Evolutionary conservation across 2,888 invertebrate species (phyloP).

Genomic region (Sphaerophoria taeniata): DNA sequence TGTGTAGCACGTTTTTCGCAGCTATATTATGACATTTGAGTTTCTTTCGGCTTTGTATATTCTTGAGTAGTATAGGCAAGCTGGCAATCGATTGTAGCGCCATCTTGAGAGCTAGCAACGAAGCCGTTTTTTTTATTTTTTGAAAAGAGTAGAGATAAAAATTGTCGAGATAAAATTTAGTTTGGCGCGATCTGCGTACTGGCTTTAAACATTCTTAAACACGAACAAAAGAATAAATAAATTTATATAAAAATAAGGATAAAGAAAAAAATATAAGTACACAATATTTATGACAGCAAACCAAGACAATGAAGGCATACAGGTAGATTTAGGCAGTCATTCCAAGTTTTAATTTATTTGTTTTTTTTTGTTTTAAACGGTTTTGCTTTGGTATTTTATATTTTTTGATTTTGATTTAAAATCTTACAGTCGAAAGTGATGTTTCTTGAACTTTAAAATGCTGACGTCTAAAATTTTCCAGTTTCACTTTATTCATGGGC

Average conservation of each 20-base stretch:
- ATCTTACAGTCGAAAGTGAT: conserved; percentile 91
- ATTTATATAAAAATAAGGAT: neutral
- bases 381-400: conserved; percentile 48
- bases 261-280: conserved; percentile 63
- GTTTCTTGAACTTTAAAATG: conserved; percentile 91
- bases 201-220: conserved; percentile 42
- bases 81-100: too few relatives aligned
- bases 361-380: conserved; percentile 64
- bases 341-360: conserved; percentile 72
- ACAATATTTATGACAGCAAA: conserved; percentile 75
- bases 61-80: too few relatives aligned
- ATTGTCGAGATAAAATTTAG: too few relatives aligned
- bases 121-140: too few relatives aligned
- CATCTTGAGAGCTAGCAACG: too few relatives aligned
- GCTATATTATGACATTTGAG: too few relatives aligned
- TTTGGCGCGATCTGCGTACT: too few relatives aligned
- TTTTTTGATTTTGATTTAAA: conserved; percentile 73
- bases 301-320: conserved; percentile 77
- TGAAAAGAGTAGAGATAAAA: too few relatives aligned
- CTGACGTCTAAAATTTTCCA: conserved; percentile 89
- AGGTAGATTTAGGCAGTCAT: conserved; percentile 77
- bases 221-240: conserved; percentile 25
- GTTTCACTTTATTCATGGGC: conserved; percentile 92
- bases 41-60: too few relatives aligned
- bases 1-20: too few relatives aligned